A percentile compares a stretch with the other conserved stretches of the same genome.
Evolutionary conservation across 2,797 vertebrate genomes (phyloP).

Genomic region (Falco columbarius): DNA sequence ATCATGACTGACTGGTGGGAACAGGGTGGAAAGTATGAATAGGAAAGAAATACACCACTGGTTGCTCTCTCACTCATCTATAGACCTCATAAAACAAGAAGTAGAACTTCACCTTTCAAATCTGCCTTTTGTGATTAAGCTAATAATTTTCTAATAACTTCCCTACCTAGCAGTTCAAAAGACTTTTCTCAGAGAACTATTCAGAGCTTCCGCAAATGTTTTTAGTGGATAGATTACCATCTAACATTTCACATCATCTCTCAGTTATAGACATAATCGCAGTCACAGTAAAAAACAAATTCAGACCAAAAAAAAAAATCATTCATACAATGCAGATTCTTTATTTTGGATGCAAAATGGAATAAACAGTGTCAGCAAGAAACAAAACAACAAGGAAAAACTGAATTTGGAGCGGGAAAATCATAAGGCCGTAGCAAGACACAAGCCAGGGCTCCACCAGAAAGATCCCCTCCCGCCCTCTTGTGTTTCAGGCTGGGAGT

Average conservation of each 20-base stretch:
- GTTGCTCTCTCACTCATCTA: background rate
- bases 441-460: background rate
- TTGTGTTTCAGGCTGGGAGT: too few relatives aligned
- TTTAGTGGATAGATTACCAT: rapidly evolving
- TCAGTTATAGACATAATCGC: background rate
- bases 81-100: background rate
- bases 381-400: background rate
- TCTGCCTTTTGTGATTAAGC: background rate
- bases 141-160: rapidly evolving
- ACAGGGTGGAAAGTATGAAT: too few relatives aligned
- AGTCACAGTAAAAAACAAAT: background rate
- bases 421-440: background rate
- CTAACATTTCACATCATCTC: rapidly evolving
- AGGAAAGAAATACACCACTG: background rate
- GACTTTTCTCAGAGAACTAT: background rate
- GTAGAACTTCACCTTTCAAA: background rate
- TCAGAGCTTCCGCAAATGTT: background rate
- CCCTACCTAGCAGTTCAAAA: background rate
- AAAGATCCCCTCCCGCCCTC: background rate
- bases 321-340: background rate
- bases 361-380: background rate
- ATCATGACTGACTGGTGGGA: background rate
- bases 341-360: background rate
- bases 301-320: background rate
- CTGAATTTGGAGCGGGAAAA: background rate